phyloP scores from a whole-genome alignment of 2,888 invertebrate species.

The Leucophora obtusa region DNA sequence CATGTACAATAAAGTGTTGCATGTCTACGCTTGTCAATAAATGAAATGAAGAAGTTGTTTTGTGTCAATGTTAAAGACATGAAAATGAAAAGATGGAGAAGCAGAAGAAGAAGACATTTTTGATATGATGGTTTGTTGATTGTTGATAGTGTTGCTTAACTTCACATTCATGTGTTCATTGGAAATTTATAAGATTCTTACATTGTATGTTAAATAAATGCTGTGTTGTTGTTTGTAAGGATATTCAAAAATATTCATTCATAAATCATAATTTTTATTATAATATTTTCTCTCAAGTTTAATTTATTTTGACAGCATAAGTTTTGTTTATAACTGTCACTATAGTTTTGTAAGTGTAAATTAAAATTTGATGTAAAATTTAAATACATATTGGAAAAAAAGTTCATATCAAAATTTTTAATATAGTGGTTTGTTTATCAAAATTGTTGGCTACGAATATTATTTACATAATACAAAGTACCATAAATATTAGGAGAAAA shows the following conservation, averaged over 20 bases:
- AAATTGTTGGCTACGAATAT: too few relatives aligned
- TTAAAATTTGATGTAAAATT: too few relatives aligned
- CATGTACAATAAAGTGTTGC: constrained; percentile 59
- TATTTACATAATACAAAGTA: too few relatives aligned
- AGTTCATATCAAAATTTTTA: too few relatives aligned
- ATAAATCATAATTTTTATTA: constrained; percentile 58
- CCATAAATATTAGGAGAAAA: too few relatives aligned
- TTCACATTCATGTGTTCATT: constrained; percentile 44
- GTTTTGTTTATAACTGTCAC: constrained; percentile 19
- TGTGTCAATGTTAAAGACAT: constrained; percentile 60
- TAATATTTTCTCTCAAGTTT: constrained; percentile 15
- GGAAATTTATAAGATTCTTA: constrained; percentile 29
- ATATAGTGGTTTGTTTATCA: too few relatives aligned
- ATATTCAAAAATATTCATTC: constrained; percentile 18
- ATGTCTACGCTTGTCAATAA: constrained; percentile 62
- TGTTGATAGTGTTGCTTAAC: constrained; percentile 23
- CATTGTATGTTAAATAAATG: constrained; percentile 34
- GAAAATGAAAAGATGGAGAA: constrained; percentile 19
- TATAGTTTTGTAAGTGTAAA: background rate
- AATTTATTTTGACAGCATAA: constrained; percentile 48
- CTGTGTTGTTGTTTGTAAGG: background rate
- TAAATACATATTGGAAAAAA: too few relatives aligned
- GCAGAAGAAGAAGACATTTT: constrained; percentile 20
- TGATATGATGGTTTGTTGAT: constrained; percentile 35
- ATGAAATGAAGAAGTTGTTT: constrained; percentile 67